These are phyloP conservation scores for Clarias fuscus DNA, from an alignment of 2,797 vertebrate genomes.

Conservation along the genomic window DNA sequence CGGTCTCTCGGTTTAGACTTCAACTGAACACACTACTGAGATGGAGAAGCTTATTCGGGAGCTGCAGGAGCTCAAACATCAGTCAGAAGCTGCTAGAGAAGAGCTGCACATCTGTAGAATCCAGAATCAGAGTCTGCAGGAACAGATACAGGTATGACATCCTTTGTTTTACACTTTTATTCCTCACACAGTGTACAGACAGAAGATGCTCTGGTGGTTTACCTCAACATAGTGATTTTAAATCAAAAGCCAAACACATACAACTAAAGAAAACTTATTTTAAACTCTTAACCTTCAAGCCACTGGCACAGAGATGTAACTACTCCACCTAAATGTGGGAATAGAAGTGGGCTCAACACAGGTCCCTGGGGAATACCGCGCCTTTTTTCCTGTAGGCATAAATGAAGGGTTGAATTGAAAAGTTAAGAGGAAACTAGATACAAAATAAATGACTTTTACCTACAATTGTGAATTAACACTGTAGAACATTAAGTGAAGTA, in stretches of 20 bases:
- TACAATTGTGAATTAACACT: not conserved
- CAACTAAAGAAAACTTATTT: not conserved
- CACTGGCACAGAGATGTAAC: not conserved
- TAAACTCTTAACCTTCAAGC: not conserved
- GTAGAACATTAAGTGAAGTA: not conserved
- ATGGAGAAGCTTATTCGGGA: constrained; percentile 55
- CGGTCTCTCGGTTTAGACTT: constrained; percentile 24
- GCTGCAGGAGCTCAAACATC: constrained; percentile 62
- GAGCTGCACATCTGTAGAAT: constrained; percentile 81
- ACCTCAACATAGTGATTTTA: not conserved
- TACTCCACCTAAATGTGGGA: not conserved
- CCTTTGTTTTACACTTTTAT: not conserved
- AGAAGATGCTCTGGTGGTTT: not conserved
- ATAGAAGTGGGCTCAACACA: not conserved
- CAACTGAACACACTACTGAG: constrained; percentile 50
- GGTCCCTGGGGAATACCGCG: not conserved
- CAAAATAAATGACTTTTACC: not conserved
- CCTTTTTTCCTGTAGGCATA: not conserved
- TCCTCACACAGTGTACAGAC: not conserved
- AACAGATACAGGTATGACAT: constrained; percentile 80
- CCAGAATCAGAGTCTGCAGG: constrained; percentile 83
- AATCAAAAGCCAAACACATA: not conserved
- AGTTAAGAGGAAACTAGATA: not conserved
- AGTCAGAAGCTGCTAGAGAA: constrained; percentile 78
- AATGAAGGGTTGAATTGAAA: not conserved